Evolutionary conservation across 2,888 invertebrate genomes (phyloP), one percentile per base, ranked within the genome.

Genomic region (Cephalotes varians): DNA sequence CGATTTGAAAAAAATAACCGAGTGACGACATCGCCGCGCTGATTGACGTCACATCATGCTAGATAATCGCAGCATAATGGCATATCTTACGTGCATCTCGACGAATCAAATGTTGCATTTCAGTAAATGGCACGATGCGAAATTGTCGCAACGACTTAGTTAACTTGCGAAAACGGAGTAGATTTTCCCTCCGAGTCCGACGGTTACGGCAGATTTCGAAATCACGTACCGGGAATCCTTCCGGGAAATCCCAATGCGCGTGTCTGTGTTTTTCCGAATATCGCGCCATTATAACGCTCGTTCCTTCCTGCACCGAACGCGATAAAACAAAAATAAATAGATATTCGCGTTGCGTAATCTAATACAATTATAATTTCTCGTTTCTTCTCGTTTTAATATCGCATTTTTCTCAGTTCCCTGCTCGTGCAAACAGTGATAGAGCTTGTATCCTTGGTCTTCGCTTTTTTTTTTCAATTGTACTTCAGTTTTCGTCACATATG

Each of bases 211-310:
- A 18, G 1, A 7, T 18, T 21, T 25, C 44, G 34, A 25, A 49
- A 74, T 21, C 60, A 1, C 44, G 31, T 18, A 21, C 2, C n/a
- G 10, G 18, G 25, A 2, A 5, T 54, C 44, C n/a, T 87, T 85
- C 85, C 81, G 67, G 82, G 83, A 88, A 88, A 83, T 58, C 2
- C 54, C 64, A 58, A 76, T 71, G 44, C 31, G 9, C 18, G 25
- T 10, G 31, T 56, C 37, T 44, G n/a, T 69, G 51, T 77, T 79
- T 71, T 79, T 31, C 71, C 47, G 71, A 34, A 44, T 71, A 54
- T 54, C 76, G 10, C 71, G 56, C 44, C 56, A 58, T 58, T 44
- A 6, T 7, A 15, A 21, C 40, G 40, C 31, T 56, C 40, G 34
- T 60, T 44, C 25, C 54, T 51, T 54, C n/a, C 37, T 51, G 31